Base-by-base conservation (phyloP, 2,797 vertebrate genomes). In the Hipposideros larvatus region DNA sequence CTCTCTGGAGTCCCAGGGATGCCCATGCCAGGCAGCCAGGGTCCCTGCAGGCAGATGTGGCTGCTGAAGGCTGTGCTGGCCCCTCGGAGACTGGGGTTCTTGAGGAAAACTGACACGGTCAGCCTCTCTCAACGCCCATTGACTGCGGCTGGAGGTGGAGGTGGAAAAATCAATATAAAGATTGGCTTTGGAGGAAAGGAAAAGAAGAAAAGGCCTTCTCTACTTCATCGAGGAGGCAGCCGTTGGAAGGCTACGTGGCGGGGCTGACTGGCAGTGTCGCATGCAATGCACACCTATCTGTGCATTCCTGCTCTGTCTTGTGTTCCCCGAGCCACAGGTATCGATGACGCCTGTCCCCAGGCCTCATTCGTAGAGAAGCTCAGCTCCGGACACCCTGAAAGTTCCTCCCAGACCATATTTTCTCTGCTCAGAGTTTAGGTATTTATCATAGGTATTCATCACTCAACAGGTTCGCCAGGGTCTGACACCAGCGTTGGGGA, bases 141-240 rank as follows among this genome's bases (percentile, higher is more conserved):
- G 73, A 43, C 63, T 46, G 63, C 0, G 2, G 71, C 92, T 53
- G 41, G 70, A 89, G 90, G 63, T 31, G 53, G 79, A 73, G 59
- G 77, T 59, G 93, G 87, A 74, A 95, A 85, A 66, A 96, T 96
- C 80, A n/a, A 90, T 95, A 55, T 75, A 91, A 92, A 96, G 90
- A 90, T 75, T 24, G 88, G 82, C 63, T 93, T 79, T 77, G 92
- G 61, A 61, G 85, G n/a, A 65, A 18, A 90, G 24, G 43, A 63
- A 63, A 48, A 88, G 95, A 74, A 89, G 78, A 83, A 93, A 89
- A 46, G 93, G 11, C 59, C 51, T 9, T 82, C 55, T 74, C 63
- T 9, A 41, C 70, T 53, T 70, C 79, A 22, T 2, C 1, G 46
- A 80, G 46, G 34, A 95, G 77, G 87, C 55, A 28, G 61, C 48